A percentile compares a stretch with the other conserved stretches of the same genome.
phyloP scores from a whole-genome alignment of 2,797 vertebrate genomes.

The Epinephelus malabaricus region DNA sequence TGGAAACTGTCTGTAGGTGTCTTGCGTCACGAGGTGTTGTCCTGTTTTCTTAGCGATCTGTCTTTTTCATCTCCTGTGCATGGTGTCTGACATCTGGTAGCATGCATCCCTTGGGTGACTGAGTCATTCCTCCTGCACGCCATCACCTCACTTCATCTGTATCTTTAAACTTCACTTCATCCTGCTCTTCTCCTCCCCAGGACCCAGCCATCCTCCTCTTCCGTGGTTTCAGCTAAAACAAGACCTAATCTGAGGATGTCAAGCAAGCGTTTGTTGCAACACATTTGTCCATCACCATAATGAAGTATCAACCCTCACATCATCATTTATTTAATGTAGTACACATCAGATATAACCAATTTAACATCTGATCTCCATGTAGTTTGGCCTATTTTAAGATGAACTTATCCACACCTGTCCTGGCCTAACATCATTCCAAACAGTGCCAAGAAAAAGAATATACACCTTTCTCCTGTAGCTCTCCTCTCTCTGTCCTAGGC shows the following conservation, averaged over 20 bases:
- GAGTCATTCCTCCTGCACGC: conserved; percentile 62
- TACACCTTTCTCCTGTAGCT: too few species aligned
- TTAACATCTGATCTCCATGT: conserved; percentile 14
- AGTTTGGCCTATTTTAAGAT: conserved; percentile 27
- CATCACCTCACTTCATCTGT: conserved; percentile 50
- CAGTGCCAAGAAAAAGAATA: not conserved
- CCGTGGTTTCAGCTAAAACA: conserved; percentile 88
- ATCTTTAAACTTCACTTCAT: conserved; percentile 58
- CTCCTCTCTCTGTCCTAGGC: too few species aligned
- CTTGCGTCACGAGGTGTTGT: conserved; percentile 12
- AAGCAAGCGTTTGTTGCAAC: conserved; percentile 29
- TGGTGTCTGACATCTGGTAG: conserved; percentile 54
- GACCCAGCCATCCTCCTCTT: conserved; percentile 87
- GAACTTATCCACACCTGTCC: conserved; percentile 8
- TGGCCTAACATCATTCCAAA: conserved; percentile 34
- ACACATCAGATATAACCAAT: not conserved
- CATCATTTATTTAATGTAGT: conserved; percentile 7
- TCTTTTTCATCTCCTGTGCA: conserved; percentile 54
- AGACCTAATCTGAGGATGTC: conserved; percentile 66
- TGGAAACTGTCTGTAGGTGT: conserved; percentile 45
- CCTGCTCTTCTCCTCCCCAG: conserved; percentile 83
- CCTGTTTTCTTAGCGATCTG: not conserved
- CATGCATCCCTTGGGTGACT: conserved; percentile 60
- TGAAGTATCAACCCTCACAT: conserved; percentile 7
- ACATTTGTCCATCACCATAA: conserved; percentile 21